phyloP scores from a whole-genome alignment of 2,113 vertebrate genomes.

The Pomatorhinus ruficollis region DNA sequence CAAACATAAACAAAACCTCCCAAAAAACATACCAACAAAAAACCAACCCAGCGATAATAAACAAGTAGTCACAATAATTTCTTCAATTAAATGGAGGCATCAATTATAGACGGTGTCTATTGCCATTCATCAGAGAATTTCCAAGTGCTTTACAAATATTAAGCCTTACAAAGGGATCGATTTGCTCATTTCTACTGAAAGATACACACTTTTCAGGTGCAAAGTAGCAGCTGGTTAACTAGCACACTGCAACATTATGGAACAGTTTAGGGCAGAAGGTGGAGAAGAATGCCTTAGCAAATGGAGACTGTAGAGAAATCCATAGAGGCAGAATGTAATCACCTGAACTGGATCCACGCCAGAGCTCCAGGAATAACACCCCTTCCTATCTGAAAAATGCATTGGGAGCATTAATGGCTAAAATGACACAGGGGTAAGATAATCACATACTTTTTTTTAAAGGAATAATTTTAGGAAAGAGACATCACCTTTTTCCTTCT shows the following conservation, averaged over 20 bases:
- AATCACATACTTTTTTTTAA: not conserved
- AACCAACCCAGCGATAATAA: not conserved
- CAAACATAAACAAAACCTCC: not conserved
- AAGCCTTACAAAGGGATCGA: not conserved
- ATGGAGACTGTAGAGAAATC: slow-evolving; percentile 20
- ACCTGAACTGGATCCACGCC: slow-evolving; percentile 19
- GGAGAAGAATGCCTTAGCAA: slow-evolving; percentile 7
- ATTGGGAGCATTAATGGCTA: not conserved
- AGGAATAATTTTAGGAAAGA: not conserved
- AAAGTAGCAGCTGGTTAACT: slow-evolving; percentile 52
- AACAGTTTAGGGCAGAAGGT: slow-evolving; percentile 24
- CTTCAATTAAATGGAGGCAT: not conserved
- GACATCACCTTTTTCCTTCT: not conserved
- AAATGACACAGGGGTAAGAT: not conserved
- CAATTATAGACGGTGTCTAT: not conserved
- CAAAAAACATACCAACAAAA: not conserved
- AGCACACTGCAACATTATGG: slow-evolving; percentile 5
- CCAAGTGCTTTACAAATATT: not conserved
- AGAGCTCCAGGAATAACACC: not conserved
- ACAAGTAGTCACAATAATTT: not conserved
- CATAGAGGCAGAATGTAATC: slow-evolving; percentile 6
- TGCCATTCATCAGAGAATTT: not conserved
- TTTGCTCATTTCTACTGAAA: not conserved
- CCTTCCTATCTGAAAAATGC: not conserved
- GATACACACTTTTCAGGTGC: slow-evolving; percentile 5